Evolutionary conservation across 2,113 vertebrate genomes (phyloP).

Genomic region (Globicephala melas): DNA sequence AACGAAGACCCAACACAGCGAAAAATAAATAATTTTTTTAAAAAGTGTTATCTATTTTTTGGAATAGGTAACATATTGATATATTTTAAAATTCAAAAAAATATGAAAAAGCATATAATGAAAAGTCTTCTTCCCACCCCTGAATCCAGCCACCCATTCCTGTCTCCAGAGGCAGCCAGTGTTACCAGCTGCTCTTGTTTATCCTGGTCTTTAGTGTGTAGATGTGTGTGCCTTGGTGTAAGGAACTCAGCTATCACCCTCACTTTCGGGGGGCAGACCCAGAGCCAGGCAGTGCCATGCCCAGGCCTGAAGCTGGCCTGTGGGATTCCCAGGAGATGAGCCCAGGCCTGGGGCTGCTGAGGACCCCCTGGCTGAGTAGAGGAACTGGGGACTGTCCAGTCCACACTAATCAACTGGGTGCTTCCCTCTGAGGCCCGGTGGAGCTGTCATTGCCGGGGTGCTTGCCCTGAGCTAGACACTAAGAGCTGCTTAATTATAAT

Average conservation of each 20-base stretch:
- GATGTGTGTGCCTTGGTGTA: rapidly evolving
- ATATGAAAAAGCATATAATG: neutral
- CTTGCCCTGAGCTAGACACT: neutral
- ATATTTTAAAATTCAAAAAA: constrained; percentile 14
- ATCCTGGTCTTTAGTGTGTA: neutral
- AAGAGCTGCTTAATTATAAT: neutral
- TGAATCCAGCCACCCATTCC: neutral
- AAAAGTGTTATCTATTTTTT: neutral
- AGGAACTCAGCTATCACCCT: neutral
- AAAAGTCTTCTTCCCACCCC: neutral
- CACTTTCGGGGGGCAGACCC: neutral
- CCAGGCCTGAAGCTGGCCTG: neutral
- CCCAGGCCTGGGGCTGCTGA: neutral
- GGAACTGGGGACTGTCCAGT: too few species aligned
- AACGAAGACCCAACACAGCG: too few species aligned
- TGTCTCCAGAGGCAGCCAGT: neutral
- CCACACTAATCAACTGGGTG: neutral
- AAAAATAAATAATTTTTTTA: too few species aligned
- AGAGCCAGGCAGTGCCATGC: rapidly evolving
- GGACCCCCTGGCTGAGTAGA: neutral
- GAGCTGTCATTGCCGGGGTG: neutral
- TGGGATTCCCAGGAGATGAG: neutral
- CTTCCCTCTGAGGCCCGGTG: neutral
- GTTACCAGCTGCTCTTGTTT: neutral
- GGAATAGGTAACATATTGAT: neutral